Base-by-base conservation (phyloP, 2,113 vertebrate species). In the Podiceps cristatus region DNA sequence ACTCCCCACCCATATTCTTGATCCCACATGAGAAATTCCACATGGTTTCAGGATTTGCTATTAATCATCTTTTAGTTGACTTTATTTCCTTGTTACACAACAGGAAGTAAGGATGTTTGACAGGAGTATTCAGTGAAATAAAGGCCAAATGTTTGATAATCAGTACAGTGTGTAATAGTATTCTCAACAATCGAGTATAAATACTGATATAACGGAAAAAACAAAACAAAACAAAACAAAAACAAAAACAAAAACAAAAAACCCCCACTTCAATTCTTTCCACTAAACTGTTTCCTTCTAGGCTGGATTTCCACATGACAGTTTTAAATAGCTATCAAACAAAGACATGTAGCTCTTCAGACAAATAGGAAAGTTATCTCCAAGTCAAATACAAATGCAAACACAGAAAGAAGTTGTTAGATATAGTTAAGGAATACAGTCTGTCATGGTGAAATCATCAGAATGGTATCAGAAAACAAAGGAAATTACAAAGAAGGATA, bases 71-170 rank as follows among this genome's bases (percentile, higher is more conserved):
- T 77, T 79, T 58, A 60, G 47, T 18, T 92, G 58, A 77, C 35
- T 86, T 92, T 89, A 71, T 92, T 96, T 90, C 86, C 84, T 88
- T 92, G 44, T 96, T 97, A 84, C 82, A 85, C 93, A 96, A 94
- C 50, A 93, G 85, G 74, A 90, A 92, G 27, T 66, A 85, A 56
- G 68, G 27, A 69, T 68, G 33, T 45, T 78, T 96, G 80, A 86
- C 55, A 93, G 78, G 58, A 78, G 37, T 67, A 50, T 62, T 95
- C 33, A 90, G 63, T 80, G 60, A 96, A 97, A 94, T 64, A 88
- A 93, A 85, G 27, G 81, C 83, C 96, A 97, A 86, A 89, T 82
- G 56, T 88, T 93, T 86, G 77, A 92, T 69, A 95, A 92, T 92
- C 72, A 81, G 28, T 82, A 87, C 29, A 86, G 23, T 67, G 52